Base-by-base conservation (phyloP, 2,113 vertebrate genomes). In the Ageneiosus marmoratus region DNA sequence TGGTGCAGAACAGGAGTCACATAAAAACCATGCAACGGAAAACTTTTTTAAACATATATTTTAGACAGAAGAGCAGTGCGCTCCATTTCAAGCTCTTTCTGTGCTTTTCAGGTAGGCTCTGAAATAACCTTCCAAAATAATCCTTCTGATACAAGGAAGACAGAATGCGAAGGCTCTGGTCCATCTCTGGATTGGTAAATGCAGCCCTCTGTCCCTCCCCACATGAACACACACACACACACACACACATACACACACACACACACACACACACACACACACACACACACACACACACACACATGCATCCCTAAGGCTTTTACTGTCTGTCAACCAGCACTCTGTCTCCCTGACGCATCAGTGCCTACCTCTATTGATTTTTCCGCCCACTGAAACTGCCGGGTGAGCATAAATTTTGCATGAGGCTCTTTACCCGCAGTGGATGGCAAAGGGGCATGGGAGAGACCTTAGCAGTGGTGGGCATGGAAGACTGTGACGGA, bases 391-490 rank as follows among this genome's bases (percentile, higher is more conserved):
- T 96, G 96, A 97, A 97, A 96, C 96, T 96, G 96, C 96, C 95
- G 94, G 96, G 97, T 96, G 97, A 98, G 97, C 97, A 99, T 99
- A 98, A 96, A 99, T 99, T 99, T 98, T 99, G 96, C 97, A 99
- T 99, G 97, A 99, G 95, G 95, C 96, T 97, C 95, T 97, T 96
- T 96, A 96, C 96, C 96, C 96, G 95, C 94, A 96, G 96, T 96
- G 96, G 95, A 96, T 94, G 95, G 93, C 94, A 95, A 94, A 95
- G 10, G 27, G 73, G 51, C 29, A 79, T 8, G 34, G 65, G 24
- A 67, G 34, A 83, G 85, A 81, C 85, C 85, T 81, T 53, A 27
- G 48, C 34, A 27, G 53, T n/a, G 16, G 34, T 53, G 56, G 63
- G 72, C 67, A 81, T 34, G 48, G 63, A 58, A 53, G 16, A 77